Percentiles rank a stretch among this genome's conserved stretches.
Evolutionary conservation across 2,797 vertebrate species (phyloP).

Genomic region (Martes flavigula): DNA sequence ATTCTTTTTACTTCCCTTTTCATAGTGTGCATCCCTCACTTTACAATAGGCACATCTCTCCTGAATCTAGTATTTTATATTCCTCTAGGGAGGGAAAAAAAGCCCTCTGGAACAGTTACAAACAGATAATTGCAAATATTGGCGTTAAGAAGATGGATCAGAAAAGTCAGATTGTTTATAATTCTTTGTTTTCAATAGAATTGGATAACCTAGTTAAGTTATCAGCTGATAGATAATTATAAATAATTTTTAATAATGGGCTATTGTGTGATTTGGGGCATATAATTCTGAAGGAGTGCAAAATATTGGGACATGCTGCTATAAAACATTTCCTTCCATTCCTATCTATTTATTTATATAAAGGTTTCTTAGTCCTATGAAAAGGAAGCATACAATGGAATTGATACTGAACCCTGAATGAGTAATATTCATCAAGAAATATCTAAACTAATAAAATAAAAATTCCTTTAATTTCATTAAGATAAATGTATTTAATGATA

Average conservation of each 20-base stretch:
- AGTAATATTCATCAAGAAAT: neutral
- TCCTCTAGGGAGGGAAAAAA: neutral
- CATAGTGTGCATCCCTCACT: neutral
- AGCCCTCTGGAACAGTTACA: neutral
- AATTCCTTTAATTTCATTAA: neutral
- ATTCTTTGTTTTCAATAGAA: neutral
- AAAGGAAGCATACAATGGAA: neutral
- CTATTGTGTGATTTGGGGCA: neutral
- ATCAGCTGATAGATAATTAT: neutral
- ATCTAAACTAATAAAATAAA: neutral
- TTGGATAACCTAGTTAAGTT: neutral
- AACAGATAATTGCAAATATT: neutral
- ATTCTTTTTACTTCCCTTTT: neutral
- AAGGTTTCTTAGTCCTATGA: neutral
- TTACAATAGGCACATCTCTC: neutral
- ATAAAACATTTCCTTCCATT: neutral
- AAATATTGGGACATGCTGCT: neutral
- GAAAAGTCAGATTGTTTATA: neutral
- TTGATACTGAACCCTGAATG: neutral
- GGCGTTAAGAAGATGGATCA: neutral
- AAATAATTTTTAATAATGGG: neutral
- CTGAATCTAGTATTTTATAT: neutral
- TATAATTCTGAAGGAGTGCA: neutral
- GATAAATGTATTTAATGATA: neutral
- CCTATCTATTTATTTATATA: neutral